These are phyloP conservation scores for Ornithoptera alexandrae DNA, from an alignment of 2,888 invertebrate species.

Conservation along the genomic window DNA sequence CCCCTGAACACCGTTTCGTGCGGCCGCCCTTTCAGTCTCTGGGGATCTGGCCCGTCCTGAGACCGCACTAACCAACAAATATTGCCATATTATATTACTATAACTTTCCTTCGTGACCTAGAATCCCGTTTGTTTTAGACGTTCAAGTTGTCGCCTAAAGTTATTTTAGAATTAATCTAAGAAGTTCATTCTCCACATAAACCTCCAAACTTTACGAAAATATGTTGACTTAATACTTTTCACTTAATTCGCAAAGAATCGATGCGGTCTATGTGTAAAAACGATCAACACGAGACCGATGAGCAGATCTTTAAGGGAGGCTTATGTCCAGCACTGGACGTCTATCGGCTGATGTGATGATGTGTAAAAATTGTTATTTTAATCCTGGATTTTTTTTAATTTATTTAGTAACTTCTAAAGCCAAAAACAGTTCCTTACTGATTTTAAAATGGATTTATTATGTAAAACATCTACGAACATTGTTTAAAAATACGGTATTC, in stretches of 20 bases:
- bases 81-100: constrained; percentile 56
- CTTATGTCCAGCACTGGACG: too few relatives aligned
- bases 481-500: not conserved
- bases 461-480: not conserved
- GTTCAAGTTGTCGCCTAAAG: constrained; percentile 10
- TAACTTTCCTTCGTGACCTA: constrained; percentile 52
- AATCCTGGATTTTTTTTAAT: too few relatives aligned
- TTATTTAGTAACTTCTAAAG: too few relatives aligned
- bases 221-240: too few relatives aligned
- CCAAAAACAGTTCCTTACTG: not conserved
- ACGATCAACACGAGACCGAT: too few relatives aligned
- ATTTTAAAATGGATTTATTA: not conserved
- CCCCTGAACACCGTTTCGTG: constrained; percentile 58
- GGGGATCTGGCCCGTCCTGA: constrained; percentile 58
- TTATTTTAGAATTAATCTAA: too few relatives aligned
- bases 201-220: too few relatives aligned
- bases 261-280: too few relatives aligned
- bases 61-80: constrained; percentile 56
- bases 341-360: too few relatives aligned
- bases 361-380: too few relatives aligned
- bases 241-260: too few relatives aligned
- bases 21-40: constrained; percentile 57
- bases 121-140: constrained; percentile 6
- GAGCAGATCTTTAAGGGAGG: too few relatives aligned
- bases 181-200: not conserved